phyloP scores from a whole-genome alignment of 2,888 invertebrate species.

The Glyphotaelius pellucidus region DNA sequence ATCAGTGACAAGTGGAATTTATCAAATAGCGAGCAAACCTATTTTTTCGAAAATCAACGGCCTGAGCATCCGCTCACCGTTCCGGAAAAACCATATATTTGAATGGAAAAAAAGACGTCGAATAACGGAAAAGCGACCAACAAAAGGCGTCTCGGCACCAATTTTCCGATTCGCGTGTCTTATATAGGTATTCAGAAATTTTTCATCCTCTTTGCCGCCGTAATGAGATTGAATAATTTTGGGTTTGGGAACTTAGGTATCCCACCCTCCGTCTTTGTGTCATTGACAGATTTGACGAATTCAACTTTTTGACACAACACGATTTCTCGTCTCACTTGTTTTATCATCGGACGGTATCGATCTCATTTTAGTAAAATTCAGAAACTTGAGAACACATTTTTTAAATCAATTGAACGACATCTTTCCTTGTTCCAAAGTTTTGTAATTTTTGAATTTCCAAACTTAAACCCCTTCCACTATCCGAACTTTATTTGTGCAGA shows the following conservation, averaged over 20 bases:
- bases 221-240: conserved; percentile 31
- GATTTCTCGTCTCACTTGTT: not conserved
- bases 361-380: not conserved
- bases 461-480: not conserved
- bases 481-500: not conserved
- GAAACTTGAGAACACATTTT: not conserved
- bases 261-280: not conserved
- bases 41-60: not conserved
- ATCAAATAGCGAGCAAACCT: not conserved
- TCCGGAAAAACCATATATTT: conserved; percentile 41
- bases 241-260: not conserved
- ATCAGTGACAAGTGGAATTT: not conserved
- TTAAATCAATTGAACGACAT: not conserved
- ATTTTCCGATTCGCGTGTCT: conserved; percentile 35
- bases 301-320: not conserved
- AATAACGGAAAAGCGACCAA: conserved; percentile 20
- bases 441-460: not conserved
- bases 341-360: not conserved
- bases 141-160: conserved; percentile 27
- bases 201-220: not conserved
- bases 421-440: no score
- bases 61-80: conserved; percentile 13
- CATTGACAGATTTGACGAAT: not conserved
- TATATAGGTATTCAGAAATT: conserved; percentile 33
- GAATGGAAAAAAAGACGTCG: conserved; percentile 26